Base-by-base conservation (phyloP, 2,888 invertebrate species). In the Trisateles emortualis region DNA sequence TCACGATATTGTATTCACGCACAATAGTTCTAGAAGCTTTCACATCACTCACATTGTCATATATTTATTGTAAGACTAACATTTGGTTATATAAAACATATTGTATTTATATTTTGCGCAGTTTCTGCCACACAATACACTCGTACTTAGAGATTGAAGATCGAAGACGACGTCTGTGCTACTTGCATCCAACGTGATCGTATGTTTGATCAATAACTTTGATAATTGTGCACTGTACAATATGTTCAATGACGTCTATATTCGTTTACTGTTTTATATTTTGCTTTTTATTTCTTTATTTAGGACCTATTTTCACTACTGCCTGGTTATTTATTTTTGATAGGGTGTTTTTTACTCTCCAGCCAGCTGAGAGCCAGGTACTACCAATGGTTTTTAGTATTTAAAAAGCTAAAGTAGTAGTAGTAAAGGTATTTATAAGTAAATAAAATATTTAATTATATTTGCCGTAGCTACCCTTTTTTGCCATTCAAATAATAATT, bases 61-160 rank as follows among this genome's bases (percentile, higher is more conserved):
- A 13, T 42, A 51, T 57, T 50, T 51, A 46, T 54, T 65, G 59
- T 57, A 57, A 76, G 41, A 78, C 74, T 81, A 82, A 82, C 73
- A 65, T 59, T 57, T 57, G 53, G 59, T 66, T 74, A 53, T 75
- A 74, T 71, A 65, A 66, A 55, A 62, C 68, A 24, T 75, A 66
- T 75, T 75, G 74, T 67, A 77, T 86, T 88, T 86, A 77, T 84
- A 83, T 88, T 26, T 86, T 89, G 70, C 80, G 84, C 91, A 92
- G 92, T 85, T 86, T 81, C 92, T 86, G 86, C 90, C 83, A 88
- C 84, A 85, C 90, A 89, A 88, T 88, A 84, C 91, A 92, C 86
- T 89, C 92, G 82, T 91, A 92, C 90, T 86, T 92, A 92, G 88
- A 87, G 72, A 83, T 90, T 64, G 86, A 90, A 76, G 90, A 88